phyloP scores from a whole-genome alignment of 2,113 vertebrate species.

The Tiliqua scincoides region DNA sequence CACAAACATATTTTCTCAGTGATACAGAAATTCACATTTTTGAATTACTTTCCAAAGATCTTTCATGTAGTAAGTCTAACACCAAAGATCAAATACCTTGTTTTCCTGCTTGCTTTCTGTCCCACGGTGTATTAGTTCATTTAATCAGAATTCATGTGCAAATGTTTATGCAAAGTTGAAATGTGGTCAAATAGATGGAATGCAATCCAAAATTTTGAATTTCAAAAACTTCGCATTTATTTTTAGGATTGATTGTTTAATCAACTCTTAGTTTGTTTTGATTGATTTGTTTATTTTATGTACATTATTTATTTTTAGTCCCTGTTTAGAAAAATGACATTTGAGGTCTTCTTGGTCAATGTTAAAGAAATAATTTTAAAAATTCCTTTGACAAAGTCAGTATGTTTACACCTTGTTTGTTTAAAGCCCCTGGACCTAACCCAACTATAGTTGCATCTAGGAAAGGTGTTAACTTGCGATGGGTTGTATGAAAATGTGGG shows the following conservation, averaged over 20 bases:
- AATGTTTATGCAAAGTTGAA: too few relatives aligned
- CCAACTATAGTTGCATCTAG: not conserved
- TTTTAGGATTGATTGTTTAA: too few relatives aligned
- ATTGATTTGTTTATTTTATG: too few relatives aligned
- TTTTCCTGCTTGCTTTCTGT: not conserved
- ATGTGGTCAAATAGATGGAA: not conserved
- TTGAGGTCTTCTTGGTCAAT: not conserved
- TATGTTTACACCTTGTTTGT: not conserved
- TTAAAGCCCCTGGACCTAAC: not conserved
- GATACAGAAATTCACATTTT: not conserved
- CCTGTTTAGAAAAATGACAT: not conserved
- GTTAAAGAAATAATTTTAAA: not conserved
- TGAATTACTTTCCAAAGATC: not conserved
- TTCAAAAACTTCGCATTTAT: not conserved
- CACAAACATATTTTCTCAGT: not conserved
- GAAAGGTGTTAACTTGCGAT: not conserved
- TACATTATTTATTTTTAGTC: too few relatives aligned
- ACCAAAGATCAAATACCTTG: not conserved
- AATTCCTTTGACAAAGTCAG: not conserved
- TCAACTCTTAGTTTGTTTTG: too few relatives aligned
- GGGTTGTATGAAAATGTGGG: not conserved
- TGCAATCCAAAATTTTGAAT: not conserved
- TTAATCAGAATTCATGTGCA: not conserved
- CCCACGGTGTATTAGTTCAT: not conserved
- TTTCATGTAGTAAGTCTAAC: not conserved